Evolutionary conservation across 2,113 vertebrate species (phyloP).

Genomic region (Trochalopteron elliotii): DNA sequence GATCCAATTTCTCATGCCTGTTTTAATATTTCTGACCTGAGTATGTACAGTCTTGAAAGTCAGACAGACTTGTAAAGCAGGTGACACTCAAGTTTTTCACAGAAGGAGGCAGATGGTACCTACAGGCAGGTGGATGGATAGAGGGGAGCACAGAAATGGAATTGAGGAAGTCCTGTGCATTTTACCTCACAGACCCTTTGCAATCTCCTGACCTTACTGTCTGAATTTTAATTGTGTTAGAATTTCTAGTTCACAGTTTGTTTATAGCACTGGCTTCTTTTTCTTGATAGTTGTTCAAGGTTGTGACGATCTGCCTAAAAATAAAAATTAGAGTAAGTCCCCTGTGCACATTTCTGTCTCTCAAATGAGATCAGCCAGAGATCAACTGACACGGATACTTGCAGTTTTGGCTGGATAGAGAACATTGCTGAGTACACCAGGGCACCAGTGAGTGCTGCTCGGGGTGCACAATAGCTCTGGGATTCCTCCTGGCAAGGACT

Average conservation of each 20-base stretch:
- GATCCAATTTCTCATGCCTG: background rate
- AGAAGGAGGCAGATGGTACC: background rate
- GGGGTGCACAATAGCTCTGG: background rate
- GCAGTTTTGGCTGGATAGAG: background rate
- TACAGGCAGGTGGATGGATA: background rate
- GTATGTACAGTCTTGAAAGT: background rate
- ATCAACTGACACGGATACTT: background rate
- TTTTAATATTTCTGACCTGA: background rate
- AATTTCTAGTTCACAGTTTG: slow-evolving; percentile 33
- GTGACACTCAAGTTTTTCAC: background rate
- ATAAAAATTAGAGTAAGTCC: slow-evolving; percentile 47
- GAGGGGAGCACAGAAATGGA: background rate
- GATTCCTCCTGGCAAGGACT: background rate
- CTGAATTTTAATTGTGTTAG: background rate
- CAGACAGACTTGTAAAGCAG: background rate
- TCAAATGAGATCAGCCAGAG: slow-evolving; percentile 38
- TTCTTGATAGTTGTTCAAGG: slow-evolving; percentile 25
- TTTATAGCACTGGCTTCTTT: slow-evolving; percentile 5
- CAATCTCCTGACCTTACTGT: background rate
- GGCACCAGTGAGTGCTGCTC: background rate
- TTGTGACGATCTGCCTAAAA: slow-evolving; percentile 45
- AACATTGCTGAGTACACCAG: background rate
- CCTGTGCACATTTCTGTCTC: slow-evolving; percentile 16
- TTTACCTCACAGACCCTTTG: background rate
- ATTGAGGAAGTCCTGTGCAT: background rate